Conservation (phyloP, 2,888 invertebrate genomes). For the Andrena haemorrhoa region DNA sequence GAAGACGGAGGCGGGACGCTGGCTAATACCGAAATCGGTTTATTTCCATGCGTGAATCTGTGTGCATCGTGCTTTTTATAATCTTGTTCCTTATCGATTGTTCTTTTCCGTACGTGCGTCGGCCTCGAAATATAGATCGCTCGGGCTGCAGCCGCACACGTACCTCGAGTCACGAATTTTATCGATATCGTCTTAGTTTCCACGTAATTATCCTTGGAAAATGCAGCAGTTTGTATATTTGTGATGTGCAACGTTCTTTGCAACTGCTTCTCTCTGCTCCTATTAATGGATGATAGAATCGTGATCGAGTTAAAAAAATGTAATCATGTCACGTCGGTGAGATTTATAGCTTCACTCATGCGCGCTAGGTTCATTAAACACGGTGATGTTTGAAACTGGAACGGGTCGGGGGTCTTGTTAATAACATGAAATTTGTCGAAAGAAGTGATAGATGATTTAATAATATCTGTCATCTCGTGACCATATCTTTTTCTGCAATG, state of each 20-base stretch:
- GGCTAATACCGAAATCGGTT: constrained; percentile 41
- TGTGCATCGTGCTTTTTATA: constrained; percentile 16
- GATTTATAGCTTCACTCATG: too few species aligned
- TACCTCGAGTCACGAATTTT: background rate
- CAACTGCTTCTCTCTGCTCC: background rate
- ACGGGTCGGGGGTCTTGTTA: background rate
- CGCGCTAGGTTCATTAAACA: background rate
- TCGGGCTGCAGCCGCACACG: background rate
- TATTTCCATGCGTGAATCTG: constrained; percentile 30
- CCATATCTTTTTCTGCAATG: too few species aligned
- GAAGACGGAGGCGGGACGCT: background rate
- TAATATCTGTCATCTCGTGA: too few species aligned
- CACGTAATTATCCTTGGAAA: background rate
- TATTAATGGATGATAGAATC: too few species aligned
- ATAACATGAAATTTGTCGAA: too few species aligned
- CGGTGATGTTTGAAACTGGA: background rate
- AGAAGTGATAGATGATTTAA: too few species aligned
- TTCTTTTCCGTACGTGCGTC: constrained; percentile 20
- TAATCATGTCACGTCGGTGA: too few species aligned
- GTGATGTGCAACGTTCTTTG: background rate
- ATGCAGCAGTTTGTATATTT: too few species aligned
- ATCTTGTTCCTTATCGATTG: constrained; percentile 53
- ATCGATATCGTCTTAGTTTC: background rate
- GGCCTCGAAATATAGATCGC: constrained; percentile 13
- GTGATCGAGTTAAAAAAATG: too few species aligned